Evolutionary conservation across 2,113 vertebrate genomes (phyloP), one percentile per base, ranked within the genome.

Genomic region (Strix aluco): DNA sequence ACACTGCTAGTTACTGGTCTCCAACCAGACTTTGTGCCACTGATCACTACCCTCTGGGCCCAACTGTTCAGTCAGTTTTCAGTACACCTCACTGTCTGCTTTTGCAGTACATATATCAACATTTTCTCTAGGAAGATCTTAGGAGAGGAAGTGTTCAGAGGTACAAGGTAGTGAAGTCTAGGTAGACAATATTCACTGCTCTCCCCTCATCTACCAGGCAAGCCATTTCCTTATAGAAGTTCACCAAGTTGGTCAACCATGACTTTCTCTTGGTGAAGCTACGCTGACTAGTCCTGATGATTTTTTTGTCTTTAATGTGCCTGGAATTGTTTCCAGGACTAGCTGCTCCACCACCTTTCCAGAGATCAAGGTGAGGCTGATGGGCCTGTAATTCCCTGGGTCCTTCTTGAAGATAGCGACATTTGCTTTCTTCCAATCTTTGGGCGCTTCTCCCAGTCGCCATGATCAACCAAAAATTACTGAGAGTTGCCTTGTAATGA

Each of bases 11-110:
- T 47, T 47, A 58, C 13, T 25, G 34, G 51, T 26, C n/a, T 62
- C 70, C 58, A 82, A 4, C 6, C 38, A 81, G 34, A 54, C 26
- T 63, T 52, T 2, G 1, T 10, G 30, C 8, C 88, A 13, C 21
- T 25, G 26, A 13, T 47, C 21, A 54, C 6, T 30, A 58, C 18
- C 5, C 11, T 12, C 57, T 26, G 30, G 34, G 34, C 18, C 8
- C 18, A 74, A 21, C 18, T 0, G 0, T 49, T 70, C 8, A 27
- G 29, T 5, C 44, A 54, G 26, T 85, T 88, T 65, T 44, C 74
- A 74, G 15, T 16, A 16, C 2, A 62, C 20, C n/a, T 81, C 59
- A 38, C 12, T 52, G 27, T 21, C 44, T 73, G 54, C 20, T 83
- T 51, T 63, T 4, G 47, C 18, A 74, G 17, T 8, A n/a, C 13